phyloP scores from a whole-genome alignment of 2,888 invertebrate genomes.

The Lasioglossum marginatum region DNA sequence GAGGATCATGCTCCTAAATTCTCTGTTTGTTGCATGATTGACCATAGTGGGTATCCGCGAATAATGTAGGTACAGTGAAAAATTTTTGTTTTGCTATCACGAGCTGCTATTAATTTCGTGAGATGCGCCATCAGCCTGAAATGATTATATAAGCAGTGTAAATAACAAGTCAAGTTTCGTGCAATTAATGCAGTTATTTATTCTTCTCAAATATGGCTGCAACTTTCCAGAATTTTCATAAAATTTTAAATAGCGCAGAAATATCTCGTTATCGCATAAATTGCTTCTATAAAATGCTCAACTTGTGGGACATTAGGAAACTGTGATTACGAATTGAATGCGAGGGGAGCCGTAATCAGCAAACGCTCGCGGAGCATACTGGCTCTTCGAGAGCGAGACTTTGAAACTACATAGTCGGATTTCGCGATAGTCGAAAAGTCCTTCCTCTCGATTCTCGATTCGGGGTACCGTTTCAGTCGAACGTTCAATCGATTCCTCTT shows the following conservation, averaged over 20 bases:
- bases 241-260: not conserved
- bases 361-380: no score
- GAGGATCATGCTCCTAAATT: not conserved
- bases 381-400: not conserved
- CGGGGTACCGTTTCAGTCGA: not conserved
- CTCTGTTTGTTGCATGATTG: not conserved
- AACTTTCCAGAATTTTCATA: not conserved
- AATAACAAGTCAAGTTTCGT: no score
- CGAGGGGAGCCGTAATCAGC: not conserved
- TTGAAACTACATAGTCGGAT: not conserved
- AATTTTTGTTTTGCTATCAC: not conserved
- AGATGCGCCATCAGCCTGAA: not conserved
- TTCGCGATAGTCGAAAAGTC: not conserved
- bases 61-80: not conserved
- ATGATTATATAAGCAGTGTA: not conserved
- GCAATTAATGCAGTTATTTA: no score
- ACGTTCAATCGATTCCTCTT: constrained; percentile 28
- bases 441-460: not conserved
- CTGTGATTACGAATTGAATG: not conserved
- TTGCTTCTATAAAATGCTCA: not conserved
- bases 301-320: not conserved
- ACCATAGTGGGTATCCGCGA: not conserved
- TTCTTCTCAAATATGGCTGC: not conserved
- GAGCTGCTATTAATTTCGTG: not conserved
- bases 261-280: not conserved